Evolutionary conservation across 2,113 vertebrate species (phyloP), one percentile per base, ranked within the genome.

Genomic region (Neogale vison): DNA sequence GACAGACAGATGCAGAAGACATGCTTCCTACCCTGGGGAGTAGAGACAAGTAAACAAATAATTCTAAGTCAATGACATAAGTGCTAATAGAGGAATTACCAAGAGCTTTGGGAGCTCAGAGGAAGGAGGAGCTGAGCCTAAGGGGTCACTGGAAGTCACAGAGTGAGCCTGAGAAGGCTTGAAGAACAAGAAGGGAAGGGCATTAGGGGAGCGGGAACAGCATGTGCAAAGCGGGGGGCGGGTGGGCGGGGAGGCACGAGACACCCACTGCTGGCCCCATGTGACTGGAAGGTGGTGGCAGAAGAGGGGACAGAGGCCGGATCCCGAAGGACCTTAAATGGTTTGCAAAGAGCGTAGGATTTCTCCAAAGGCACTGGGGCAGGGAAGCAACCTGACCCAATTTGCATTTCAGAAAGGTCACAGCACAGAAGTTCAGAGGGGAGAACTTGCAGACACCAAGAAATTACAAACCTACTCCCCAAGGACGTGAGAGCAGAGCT

Each of bases 31-130:
- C 81, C 83, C 92, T 8, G 74, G 87, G 97, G 87, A 92, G 80
- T 36, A 72, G 61, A 90, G 34, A 11, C 4, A 1, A 13, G 47
- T 45, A 93, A 96, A 96, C 94, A 98, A 82, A 85, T 59, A 21
- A 95, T 96, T 96, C 93, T 97, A 69, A 96, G 69, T 57, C 96
- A n/a, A 34, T 93, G 94, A 98, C 87, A 9, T 96, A 94, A 97
- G 97, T 67, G 76, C 90, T 92, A 93, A 90, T 4, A 36, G 63
- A 61, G 81, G 97, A 50, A 61, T 83, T 47, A 92, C 67, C 74
- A 1, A 67, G 69, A 20, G 59, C 65, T 88, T 71, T 52, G 88
- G 96, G 93, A 93, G 83, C 89, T 67, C 86, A 87, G 55, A 90
- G 95, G 90, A 93, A 96, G 87, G 67, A 95, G 47, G 4, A 47